Evolutionary conservation across 1,140 invertebrate genomes (phyloP).

Genomic region (Metaphire vulgaris): DNA sequence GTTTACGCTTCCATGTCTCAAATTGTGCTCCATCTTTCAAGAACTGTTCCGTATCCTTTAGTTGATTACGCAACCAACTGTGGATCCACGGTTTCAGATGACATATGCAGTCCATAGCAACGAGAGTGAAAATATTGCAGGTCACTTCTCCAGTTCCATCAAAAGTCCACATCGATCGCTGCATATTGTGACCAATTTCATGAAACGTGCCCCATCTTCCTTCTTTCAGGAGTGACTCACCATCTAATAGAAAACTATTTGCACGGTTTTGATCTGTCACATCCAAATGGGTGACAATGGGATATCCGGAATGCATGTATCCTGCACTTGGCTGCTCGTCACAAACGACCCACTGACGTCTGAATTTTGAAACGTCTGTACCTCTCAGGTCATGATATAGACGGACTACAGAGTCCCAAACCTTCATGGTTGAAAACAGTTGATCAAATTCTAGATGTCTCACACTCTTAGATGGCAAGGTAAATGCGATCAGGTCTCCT

Average conservation of each 20-base stretch:
- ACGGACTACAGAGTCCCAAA: slow-evolving; percentile 33
- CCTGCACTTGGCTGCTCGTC: slow-evolving; percentile 33
- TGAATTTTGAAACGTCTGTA: slow-evolving; percentile 21
- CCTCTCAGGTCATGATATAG: slow-evolving; percentile 32
- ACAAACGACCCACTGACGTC: slow-evolving; percentile 33
- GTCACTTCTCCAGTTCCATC: slow-evolving; percentile 34
- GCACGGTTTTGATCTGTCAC: slow-evolving; percentile 29
- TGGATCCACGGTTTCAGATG: slow-evolving; percentile 31
- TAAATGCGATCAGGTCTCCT: slow-evolving; percentile 34
- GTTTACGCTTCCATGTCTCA: slow-evolving; percentile 21
- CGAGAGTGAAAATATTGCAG: slow-evolving; percentile 36
- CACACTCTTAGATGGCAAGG: slow-evolving; percentile 31
- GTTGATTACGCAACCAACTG: slow-evolving; percentile 26
- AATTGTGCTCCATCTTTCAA: slow-evolving; percentile 31
- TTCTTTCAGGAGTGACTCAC: slow-evolving; percentile 17
- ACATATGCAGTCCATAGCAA: slow-evolving; percentile 33
- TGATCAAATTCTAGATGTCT: slow-evolving; percentile 25
- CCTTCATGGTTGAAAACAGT: slow-evolving; percentile 26
- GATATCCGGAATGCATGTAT: slow-evolving; percentile 39
- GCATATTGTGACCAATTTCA: slow-evolving; percentile 37
- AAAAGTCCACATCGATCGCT: slow-evolving; percentile 33
- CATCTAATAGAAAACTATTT: slow-evolving; percentile 28
- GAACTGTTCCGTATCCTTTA: slow-evolving; percentile 18
- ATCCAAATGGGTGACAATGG: slow-evolving; percentile 37
- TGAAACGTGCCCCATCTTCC: slow-evolving; percentile 37